phyloP scores from a whole-genome alignment of 2,113 vertebrate species.

The Tapirus terrestris region DNA sequence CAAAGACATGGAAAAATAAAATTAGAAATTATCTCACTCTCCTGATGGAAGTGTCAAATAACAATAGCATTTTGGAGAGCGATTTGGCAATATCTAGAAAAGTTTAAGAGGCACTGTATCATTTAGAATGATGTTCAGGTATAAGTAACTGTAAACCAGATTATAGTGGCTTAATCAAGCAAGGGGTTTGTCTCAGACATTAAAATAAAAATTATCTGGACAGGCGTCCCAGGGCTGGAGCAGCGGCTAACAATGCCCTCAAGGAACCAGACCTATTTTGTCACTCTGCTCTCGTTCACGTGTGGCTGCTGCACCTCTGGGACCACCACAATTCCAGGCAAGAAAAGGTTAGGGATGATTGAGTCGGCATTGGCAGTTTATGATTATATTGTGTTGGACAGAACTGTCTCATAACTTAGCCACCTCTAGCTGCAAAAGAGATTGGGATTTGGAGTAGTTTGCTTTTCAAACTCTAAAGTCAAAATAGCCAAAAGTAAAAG shows the following conservation, averaged over 20 bases:
- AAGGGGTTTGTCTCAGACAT: conserved; percentile 55
- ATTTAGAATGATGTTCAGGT: conserved; percentile 7
- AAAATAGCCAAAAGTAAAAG: background rate
- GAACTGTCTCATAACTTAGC: background rate
- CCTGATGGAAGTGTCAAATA: background rate
- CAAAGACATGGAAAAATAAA: background rate
- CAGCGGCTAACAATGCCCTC: background rate
- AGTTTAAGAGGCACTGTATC: background rate
- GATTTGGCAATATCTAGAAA: conserved; percentile 23
- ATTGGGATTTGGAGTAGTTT: background rate
- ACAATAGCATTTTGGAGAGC: background rate
- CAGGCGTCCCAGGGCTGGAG: background rate
- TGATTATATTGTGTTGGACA: background rate
- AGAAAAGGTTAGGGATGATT: background rate
- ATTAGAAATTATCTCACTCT: background rate
- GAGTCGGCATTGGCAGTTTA: background rate
- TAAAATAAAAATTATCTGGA: conserved; percentile 58
- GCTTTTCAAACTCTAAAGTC: background rate
- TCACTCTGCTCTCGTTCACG: conserved; percentile 51
- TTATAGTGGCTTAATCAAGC: conserved; percentile 49
- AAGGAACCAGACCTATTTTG: conserved; percentile 41
- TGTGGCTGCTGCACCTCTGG: conserved; percentile 16
- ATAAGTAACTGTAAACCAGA: conserved; percentile 64
- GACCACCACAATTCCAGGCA: conserved; percentile 13
- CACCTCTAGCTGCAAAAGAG: background rate